Percentiles rank a stretch among this genome's conserved stretches.
Conservation (phyloP, 2,888 invertebrate species). For the Nymphalis c-album region DNA sequence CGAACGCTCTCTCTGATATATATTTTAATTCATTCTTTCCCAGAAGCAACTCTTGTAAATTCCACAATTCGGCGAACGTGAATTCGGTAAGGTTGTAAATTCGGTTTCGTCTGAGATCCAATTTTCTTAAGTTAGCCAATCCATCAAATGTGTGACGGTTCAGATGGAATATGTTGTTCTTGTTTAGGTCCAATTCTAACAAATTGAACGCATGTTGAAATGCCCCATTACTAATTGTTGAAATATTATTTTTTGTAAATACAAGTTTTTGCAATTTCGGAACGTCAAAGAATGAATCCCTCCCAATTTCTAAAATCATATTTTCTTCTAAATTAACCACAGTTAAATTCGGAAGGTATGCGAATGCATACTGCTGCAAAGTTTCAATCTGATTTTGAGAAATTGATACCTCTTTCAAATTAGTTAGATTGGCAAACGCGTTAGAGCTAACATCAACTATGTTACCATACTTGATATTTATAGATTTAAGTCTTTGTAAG, state of each 20-base stretch:
- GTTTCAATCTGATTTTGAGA: constrained; percentile 86
- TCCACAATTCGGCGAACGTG: constrained; percentile 89
- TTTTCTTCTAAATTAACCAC: constrained; percentile 88
- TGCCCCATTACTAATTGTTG: constrained; percentile 91
- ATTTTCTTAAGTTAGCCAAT: constrained; percentile 85
- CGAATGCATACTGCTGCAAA: constrained; percentile 86
- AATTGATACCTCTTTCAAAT: constrained; percentile 84
- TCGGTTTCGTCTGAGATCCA: constrained; percentile 88
- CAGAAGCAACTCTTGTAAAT: constrained; percentile 85
- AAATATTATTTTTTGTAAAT: constrained; percentile 92
- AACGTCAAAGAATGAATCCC: constrained; percentile 87
- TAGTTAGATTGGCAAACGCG: constrained; percentile 88
- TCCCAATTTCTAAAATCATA: constrained; percentile 86
- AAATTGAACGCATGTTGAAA: constrained; percentile 88
- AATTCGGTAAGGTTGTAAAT: constrained; percentile 89
- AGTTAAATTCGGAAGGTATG: constrained; percentile 86
- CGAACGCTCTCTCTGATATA: constrained; percentile 89
- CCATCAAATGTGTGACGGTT: constrained; percentile 90
- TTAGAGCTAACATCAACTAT: constrained; percentile 85
- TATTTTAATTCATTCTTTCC: constrained; percentile 86
- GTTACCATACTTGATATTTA: constrained; percentile 87
- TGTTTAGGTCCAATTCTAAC: constrained; percentile 89
- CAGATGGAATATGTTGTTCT: constrained; percentile 87
- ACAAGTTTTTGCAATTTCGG: constrained; percentile 87
- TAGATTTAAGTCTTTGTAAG: constrained; percentile 83